Evolutionary conservation across 2,113 vertebrate species (phyloP).

Genomic region (Lipotes vexillifer): DNA sequence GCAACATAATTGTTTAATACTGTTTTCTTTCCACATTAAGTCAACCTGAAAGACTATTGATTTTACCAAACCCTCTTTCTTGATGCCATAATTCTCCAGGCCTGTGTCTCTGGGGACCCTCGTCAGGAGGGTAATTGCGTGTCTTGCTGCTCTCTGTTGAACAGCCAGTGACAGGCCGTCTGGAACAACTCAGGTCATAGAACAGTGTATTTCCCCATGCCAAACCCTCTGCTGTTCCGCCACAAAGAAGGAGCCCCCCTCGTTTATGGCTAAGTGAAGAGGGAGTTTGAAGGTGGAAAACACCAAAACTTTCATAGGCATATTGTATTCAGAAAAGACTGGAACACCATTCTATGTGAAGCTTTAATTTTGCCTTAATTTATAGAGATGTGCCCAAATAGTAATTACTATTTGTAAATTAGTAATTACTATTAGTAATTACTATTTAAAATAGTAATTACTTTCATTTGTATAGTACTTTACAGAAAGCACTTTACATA

Average conservation of each 20-base stretch:
- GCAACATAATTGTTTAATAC: slow-evolving; percentile 14
- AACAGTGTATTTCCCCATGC: neutral
- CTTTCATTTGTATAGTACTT: neutral
- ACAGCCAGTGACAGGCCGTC: neutral
- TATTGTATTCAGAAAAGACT: neutral
- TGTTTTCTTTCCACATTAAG: slow-evolving; percentile 42
- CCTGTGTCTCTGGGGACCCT: neutral
- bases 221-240: neutral
- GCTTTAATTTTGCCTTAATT: neutral
- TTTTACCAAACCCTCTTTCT: neutral
- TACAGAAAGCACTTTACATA: neutral
- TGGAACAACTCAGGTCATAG: neutral
- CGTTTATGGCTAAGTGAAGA: neutral
- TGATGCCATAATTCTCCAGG: neutral
- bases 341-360: neutral
- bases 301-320: neutral
- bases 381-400: neutral
- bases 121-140: neutral
- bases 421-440: too few species aligned
- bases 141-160: neutral
- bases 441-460: neutral
- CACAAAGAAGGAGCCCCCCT: neutral
- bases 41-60: slow-evolving; percentile 22
- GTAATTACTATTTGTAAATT: too few species aligned
- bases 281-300: neutral